Evolutionary conservation across 2,113 vertebrate genomes (phyloP).

Genomic region (Pica pica): DNA sequence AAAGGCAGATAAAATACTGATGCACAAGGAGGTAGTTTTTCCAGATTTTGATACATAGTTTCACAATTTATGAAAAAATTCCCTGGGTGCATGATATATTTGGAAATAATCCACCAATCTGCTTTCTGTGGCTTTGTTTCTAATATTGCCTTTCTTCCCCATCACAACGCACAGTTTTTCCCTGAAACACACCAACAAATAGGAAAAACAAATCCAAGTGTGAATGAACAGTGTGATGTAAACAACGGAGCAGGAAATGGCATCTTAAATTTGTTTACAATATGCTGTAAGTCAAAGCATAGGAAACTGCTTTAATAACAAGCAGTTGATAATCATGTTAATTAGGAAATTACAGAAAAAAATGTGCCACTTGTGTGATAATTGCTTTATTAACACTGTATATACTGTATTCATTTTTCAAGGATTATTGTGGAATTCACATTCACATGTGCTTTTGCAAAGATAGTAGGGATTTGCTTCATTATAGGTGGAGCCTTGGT

Average conservation of each 20-base stretch:
- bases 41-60: not conserved
- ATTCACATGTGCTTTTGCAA: not conserved
- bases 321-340: constrained; percentile 43
- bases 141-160: not conserved
- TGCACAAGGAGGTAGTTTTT: not conserved
- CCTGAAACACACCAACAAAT: not conserved
- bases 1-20: not conserved
- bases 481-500: not conserved
- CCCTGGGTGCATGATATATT: not conserved
- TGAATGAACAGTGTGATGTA: constrained; percentile 34
- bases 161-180: not conserved
- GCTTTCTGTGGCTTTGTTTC: not conserved
- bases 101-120: not conserved
- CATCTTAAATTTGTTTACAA: constrained; percentile 43
- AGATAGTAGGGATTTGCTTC: not conserved
- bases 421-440: not conserved
- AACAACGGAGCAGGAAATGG: constrained; percentile 30
- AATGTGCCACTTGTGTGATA: not conserved
- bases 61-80: not conserved
- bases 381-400: constrained; percentile 57
- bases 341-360: constrained; percentile 53
- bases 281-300: constrained; percentile 41
- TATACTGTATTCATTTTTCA: constrained; percentile 1
- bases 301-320: constrained; percentile 33
- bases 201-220: constrained; percentile 13